These are phyloP conservation scores for Galemys pyrenaicus DNA, from an alignment of 2,113 vertebrate genomes.

Conservation along the genomic window DNA sequence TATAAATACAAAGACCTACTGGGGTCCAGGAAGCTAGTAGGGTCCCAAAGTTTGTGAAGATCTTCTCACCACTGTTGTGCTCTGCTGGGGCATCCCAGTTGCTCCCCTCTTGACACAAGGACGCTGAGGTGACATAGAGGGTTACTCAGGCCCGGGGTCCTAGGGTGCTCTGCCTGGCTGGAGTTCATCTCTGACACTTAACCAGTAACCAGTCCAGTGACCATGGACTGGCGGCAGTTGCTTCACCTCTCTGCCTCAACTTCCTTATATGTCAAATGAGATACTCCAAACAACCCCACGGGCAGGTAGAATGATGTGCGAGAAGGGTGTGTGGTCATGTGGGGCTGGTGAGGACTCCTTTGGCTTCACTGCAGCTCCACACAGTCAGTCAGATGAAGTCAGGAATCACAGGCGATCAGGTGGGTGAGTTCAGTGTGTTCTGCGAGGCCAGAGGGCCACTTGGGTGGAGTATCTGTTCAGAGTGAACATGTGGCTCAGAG, in stretches of 20 bases:
- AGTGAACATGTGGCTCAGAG: neutral
- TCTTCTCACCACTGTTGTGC: neutral
- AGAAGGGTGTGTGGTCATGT: neutral
- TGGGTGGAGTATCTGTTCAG: neutral
- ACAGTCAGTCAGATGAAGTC: too few relatives aligned
- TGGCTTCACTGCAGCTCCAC: neutral
- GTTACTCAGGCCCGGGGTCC: neutral
- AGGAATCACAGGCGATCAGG: fast-evolving
- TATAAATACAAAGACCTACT: neutral
- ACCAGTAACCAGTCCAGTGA: neutral
- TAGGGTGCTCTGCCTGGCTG: neutral
- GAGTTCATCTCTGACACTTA: neutral
- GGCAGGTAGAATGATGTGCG: fast-evolving
- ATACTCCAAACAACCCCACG: neutral
- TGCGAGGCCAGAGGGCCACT: neutral
- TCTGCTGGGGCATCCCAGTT: neutral
- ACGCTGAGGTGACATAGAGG: neutral
- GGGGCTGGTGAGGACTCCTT: neutral
- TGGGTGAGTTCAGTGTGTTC: neutral
- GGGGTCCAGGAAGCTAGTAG: neutral
- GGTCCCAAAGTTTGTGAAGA: neutral
- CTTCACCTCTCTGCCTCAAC: neutral
- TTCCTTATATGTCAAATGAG: fast-evolving
- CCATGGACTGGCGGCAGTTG: neutral
- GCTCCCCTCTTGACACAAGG: neutral